Conservation (phyloP, 2,797 vertebrate species). For the Peromyscus nudipes region DNA sequence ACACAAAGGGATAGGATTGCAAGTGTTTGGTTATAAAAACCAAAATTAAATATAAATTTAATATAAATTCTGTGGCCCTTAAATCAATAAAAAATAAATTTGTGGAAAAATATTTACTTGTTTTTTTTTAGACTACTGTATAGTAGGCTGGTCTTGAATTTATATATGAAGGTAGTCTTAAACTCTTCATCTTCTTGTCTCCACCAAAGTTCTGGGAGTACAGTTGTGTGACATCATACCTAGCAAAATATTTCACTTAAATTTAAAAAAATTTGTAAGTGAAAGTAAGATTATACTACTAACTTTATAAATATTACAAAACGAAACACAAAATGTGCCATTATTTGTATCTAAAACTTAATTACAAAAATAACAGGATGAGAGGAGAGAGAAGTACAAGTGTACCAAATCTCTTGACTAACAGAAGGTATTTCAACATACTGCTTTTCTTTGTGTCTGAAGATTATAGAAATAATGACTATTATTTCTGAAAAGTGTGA, state of each 20-base stretch:
- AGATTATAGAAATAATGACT: conserved; percentile 12
- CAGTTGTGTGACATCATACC: neutral
- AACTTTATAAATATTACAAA: conserved; percentile 46
- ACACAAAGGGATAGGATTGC: neutral
- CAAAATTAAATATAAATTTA: conserved; percentile 56
- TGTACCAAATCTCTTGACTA: conserved; percentile 27
- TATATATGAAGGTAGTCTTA: neutral
- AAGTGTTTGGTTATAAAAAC: conserved; percentile 32
- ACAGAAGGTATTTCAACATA: conserved; percentile 20
- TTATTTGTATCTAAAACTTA: conserved; percentile 47
- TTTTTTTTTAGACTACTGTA: neutral
- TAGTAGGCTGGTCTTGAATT: neutral
- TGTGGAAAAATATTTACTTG: neutral
- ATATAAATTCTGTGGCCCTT: neutral
- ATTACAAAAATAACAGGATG: conserved; percentile 27
- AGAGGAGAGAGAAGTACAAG: neutral
- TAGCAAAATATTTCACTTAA: neutral
- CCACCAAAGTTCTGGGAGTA: neutral
- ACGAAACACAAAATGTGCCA: neutral
- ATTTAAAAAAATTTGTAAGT: neutral
- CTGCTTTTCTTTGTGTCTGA: conserved; percentile 11
- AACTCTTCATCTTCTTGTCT: neutral
- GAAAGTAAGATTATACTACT: conserved; percentile 36
- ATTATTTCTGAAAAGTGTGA: neutral
- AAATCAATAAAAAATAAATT: neutral